A percentile compares a stretch with the other conserved stretches of the same genome.
These are phyloP conservation scores for Gasterosteus aculeatus DNA, from an alignment of 2,113 vertebrate species.

Conservation along the genomic window DNA sequence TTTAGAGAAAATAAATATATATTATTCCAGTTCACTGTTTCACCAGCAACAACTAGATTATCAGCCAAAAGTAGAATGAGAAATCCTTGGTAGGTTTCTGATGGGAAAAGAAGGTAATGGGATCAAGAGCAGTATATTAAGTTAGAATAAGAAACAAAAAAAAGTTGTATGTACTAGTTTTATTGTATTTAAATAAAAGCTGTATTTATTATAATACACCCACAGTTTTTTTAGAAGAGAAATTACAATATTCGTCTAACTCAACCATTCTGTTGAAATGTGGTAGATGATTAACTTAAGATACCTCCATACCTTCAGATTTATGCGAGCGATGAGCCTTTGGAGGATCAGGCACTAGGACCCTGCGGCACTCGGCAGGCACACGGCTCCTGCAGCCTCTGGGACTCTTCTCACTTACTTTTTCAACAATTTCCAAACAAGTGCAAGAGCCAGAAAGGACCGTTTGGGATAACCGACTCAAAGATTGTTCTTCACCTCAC, in stretches of 20 bases:
- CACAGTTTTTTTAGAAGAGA: background rate
- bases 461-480: constrained; percentile 61
- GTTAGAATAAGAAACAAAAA: background rate
- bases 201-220: background rate
- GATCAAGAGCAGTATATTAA: background rate
- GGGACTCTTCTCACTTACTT: constrained; percentile 69
- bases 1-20: background rate
- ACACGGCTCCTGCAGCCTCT: constrained; percentile 48
- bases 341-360: constrained; percentile 78
- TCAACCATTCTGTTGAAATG: background rate
- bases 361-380: constrained; percentile 58
- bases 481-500: constrained; percentile 21
- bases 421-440: constrained; percentile 81
- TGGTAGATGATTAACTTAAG: background rate
- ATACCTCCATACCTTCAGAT: background rate
- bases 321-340: background rate
- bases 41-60: background rate
- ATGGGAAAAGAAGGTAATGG: constrained; percentile 24
- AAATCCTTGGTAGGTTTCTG: background rate
- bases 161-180: background rate
- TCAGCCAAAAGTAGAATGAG: constrained; percentile 13
- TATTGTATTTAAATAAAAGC: background rate
- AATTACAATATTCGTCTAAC: background rate
- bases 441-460: constrained; percentile 66
- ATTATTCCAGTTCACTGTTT: constrained; percentile 24